A percentile compares a stretch with the other conserved stretches of the same genome.
Evolutionary conservation across 2,113 vertebrate genomes (phyloP).

Genomic region (Baryphthengus martii): DNA sequence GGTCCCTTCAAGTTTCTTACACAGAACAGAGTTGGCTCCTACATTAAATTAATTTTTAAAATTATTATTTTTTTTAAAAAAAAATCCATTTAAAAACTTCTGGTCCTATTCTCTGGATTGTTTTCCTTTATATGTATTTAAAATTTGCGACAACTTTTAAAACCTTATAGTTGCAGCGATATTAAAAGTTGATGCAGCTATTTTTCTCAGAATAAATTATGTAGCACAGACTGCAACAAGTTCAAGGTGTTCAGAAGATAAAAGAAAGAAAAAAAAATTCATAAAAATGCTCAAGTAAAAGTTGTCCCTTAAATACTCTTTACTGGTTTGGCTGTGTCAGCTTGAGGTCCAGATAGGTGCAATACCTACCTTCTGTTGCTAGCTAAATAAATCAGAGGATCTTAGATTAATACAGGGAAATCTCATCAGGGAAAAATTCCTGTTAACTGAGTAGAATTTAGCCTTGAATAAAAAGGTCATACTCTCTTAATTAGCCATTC

Average conservation of each 20-base stretch:
- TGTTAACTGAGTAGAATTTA: not conserved
- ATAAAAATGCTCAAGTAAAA: not conserved
- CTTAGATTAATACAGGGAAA: not conserved
- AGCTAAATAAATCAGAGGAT: not conserved
- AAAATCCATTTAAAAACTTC: not conserved
- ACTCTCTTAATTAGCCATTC: constrained; percentile 5
- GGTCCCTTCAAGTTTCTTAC: not conserved
- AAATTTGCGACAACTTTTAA: not conserved
- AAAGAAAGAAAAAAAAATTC: not conserved
- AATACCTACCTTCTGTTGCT: not conserved
- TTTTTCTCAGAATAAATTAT: not conserved
- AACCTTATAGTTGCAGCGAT: not conserved
- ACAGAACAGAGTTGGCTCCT: not conserved
- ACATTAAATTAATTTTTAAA: not conserved
- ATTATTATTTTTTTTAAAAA: not conserved
- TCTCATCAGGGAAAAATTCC: not conserved
- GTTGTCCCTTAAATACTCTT: not conserved
- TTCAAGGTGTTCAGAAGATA: rapidly evolving
- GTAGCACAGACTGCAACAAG: not conserved
- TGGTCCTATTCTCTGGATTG: not conserved
- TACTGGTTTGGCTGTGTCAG: not conserved
- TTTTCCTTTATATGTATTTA: not conserved
- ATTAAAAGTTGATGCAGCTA: not conserved
- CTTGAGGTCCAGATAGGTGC: not conserved
- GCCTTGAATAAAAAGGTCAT: not conserved